Evolutionary conservation across 2,113 vertebrate species (phyloP), one percentile per base, ranked within the genome.

Genomic region (Gorilla gorilla): DNA sequence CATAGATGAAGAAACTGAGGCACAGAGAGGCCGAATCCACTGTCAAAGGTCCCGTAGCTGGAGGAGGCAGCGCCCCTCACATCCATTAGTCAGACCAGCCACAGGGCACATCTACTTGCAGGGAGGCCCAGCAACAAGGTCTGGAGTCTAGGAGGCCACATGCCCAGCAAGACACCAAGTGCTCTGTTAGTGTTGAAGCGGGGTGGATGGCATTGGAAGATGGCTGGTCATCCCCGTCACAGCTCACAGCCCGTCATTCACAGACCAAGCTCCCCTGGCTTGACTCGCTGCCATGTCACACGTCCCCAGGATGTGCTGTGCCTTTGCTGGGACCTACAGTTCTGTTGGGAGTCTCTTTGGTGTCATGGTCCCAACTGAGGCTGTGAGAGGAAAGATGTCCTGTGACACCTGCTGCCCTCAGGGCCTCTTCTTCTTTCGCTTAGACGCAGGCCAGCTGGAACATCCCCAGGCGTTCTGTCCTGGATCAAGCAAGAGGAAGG

Each of bases 401-500:
- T 14, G 0, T 59, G 40, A 32, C 38, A 30, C 52, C 57, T n/a
- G 87, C 25, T 43, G 16, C 2, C 64, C 64, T 25, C 4, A 12
- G 57, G 43, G 43, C 50, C 25, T 45, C 40, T 2, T 83, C 20
- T 30, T 93, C 72, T 96, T 55, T 81, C 72, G 0, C 76, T 0
- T 86, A 98, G 98, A 98, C 0, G 52, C 98, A 0, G 98, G 97
- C 0, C 91, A 96, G 8, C 96, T 98, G 83, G 98, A 96, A 97
- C 98, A 0, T 90, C 98, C 0, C 98, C 97, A 2, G 97, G 97
- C 85, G 97, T 98, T 82, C 95, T 97, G 52, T 98, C 98, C 1
- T 97, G 98, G 98, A 98, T 98, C 96, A 98, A 98, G 89, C 98
- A 98, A 95, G 98, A 98, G 96, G 98, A 98, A 20, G 97, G 98